These are phyloP conservation scores for Lagopus muta DNA, from an alignment of 2,113 vertebrate genomes.

Conservation along the genomic window DNA sequence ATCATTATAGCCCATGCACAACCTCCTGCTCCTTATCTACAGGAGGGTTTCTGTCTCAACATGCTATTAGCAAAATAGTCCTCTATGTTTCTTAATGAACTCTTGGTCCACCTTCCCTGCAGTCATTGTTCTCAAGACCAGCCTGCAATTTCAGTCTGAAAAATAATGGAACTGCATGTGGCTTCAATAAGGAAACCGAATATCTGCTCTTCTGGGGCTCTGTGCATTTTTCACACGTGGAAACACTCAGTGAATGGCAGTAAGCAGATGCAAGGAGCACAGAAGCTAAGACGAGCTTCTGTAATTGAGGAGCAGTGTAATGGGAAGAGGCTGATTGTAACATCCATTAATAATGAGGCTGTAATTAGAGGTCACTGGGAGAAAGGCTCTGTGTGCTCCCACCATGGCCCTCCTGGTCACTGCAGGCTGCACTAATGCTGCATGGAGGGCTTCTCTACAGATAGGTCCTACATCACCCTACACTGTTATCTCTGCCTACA, in stretches of 20 bases:
- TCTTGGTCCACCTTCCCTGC: conserved; percentile 16
- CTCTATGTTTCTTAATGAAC: not conserved
- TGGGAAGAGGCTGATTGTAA: conserved; percentile 29
- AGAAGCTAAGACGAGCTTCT: conserved; percentile 14
- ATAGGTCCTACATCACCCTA: not conserved
- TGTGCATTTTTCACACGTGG: not conserved
- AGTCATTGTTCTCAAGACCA: conserved; percentile 8
- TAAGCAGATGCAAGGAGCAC: conserved; percentile 26
- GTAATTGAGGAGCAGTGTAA: conserved; percentile 55
- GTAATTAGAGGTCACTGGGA: conserved; percentile 64
- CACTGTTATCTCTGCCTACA: not conserved
- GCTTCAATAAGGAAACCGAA: conserved; percentile 22
- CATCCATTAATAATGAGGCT: conserved; percentile 55
- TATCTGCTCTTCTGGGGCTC: not conserved
- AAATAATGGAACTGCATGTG: conserved; percentile 37
- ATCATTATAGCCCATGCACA: not conserved
- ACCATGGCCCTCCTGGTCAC: not conserved
- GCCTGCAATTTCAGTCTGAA: conserved; percentile 64
- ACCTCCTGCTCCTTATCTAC: not conserved
- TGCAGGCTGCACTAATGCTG: not conserved
- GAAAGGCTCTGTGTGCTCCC: conserved; percentile 2
- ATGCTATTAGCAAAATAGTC: conserved; percentile 13
- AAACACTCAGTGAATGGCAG: not conserved
- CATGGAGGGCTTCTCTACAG: not conserved
- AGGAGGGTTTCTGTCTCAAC: not conserved